phyloP scores from a whole-genome alignment of 2,113 vertebrate genomes.

The Takifugu flavidus region DNA sequence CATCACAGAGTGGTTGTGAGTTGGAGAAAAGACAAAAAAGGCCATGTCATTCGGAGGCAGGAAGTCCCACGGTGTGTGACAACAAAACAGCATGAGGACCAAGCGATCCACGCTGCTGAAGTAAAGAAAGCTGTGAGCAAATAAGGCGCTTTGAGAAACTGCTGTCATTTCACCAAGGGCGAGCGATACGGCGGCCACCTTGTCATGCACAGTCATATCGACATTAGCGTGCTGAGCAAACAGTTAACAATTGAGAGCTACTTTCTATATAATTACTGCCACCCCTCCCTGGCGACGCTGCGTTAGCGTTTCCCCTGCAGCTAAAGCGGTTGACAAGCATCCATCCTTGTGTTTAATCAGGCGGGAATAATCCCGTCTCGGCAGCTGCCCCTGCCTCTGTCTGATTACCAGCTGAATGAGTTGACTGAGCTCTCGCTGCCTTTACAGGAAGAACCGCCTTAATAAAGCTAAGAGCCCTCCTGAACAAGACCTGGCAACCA shows the following conservation, averaged over 20 bases:
- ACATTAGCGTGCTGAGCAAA: conserved; percentile 9
- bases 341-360: conserved; percentile 40
- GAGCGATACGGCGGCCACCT: neutral
- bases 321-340: conserved; percentile 38
- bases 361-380: conserved; percentile 49
- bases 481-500: conserved; percentile 32
- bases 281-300: conserved; percentile 10
- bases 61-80: neutral
- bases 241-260: conserved; percentile 38
- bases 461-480: conserved; percentile 48
- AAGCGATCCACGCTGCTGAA: neutral
- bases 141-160: neutral
- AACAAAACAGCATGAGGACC: neutral
- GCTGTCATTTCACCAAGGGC: neutral
- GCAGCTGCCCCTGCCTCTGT: conserved; percentile 17
- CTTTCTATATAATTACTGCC: conserved; percentile 22
- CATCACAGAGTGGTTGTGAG: neutral
- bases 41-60: neutral
- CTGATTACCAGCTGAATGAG: conserved; percentile 21
- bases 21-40: too few species aligned
- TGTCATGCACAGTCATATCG: conserved; percentile 10
- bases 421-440: conserved; percentile 22
- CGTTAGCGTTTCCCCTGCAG: conserved; percentile 26
- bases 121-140: neutral
- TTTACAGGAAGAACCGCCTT: conserved; percentile 37